Base-by-base conservation (phyloP, 2,113 vertebrate species). In the Chaetodon auriga region DNA sequence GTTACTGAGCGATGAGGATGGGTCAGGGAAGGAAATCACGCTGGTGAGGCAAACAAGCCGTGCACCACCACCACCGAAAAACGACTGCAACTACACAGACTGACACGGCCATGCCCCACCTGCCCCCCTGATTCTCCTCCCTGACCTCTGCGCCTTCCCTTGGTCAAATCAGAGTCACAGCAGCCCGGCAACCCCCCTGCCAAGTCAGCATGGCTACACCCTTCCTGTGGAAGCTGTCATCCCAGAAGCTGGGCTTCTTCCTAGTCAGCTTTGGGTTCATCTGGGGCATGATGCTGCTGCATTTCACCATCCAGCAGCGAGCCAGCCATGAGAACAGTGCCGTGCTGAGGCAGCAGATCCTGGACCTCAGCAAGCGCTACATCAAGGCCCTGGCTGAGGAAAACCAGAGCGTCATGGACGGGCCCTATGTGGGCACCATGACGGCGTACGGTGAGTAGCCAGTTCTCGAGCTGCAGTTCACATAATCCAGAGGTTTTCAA, bases 251-350 rank as follows among this genome's bases (percentile, higher is more conserved):
- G 6, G 98, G 98, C 86, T 99, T 99, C 90, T 99, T 99, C 89
- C 94, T 99, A 48, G 98, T 99, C 93, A 97, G 97, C 95, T 99
- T 99, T 58, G 98, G 98, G 75, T 99, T 99, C 93, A 99, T 99
- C 93, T 99, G 98, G 98, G 98, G 98, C 65, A 99, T 99, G 98
- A 99, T 99, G 98, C 96, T 99, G 84, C 95, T 99, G 65, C 98
- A 99, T 93, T 99, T 99, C 90, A 99, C 98, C 88, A 99, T 99
- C 92, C 98, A 99, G 93, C 98, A 99, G 88, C 95, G 97, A 82
- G 96, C 96, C 76, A 97, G 97, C 82, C 98, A 99, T 0, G 98
- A 99, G 93, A 99, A 96, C 95, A 99, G 98, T 90, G 95, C 95
- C 11, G 92, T 98, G 92, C 95, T 99, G 68, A 97, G 97, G 30